Base-by-base conservation (phyloP, 37 sponge, comb jelly and placozoan genomes). In the Halisarca cf. caerulea region DNA sequence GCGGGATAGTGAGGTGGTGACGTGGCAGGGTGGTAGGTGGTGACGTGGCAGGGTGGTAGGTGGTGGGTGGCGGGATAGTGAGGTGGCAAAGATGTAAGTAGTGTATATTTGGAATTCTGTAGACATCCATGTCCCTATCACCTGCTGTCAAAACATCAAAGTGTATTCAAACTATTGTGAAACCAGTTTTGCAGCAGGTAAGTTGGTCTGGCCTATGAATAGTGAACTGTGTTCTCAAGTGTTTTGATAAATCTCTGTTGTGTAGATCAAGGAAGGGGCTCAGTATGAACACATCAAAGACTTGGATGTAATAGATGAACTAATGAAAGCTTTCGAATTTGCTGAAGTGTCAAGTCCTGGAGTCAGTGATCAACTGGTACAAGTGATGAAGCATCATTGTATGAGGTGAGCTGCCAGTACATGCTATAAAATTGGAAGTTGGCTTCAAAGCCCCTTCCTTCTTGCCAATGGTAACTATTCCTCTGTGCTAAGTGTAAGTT, bases 341-440 rank as follows among this genome's bases (percentile, higher is more conserved):
- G 84, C 87, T 54, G 91, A 91, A 51, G 79, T 83, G 15, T 57
- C 78, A 25, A 86, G 84, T 72, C 91, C 91, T 11, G 91, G 91
- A 36, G 77, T 91, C 30, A 86, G 79, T 58, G 91, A 91, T 80
- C 41, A 75, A 21, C 44, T 90, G 23, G 78, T 90, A 6, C 90
- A 85, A 6, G 42, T 44, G 2, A 37, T 74, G 77, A 74, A 74
- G 33, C 35, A 68, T 30, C 69, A 68, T 34, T 68, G 69, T 30
- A 18, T 68, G 35, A 68, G 69, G 69, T 68, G 30, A 59, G 60
- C 60, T 59, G 60, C 23, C 60, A 59, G 3, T 2, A 2, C 3
- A n/a, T n/a, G n/a, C n/a, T n/a, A n/a, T n/a, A n/a, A n/a, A n/a
- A n/a, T n/a, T n/a, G n/a, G n/a, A n/a, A n/a, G n/a, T n/a, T n/a